Percentiles rank a stretch among this genome's conserved stretches.
phyloP scores from a whole-genome alignment of 2,797 vertebrate genomes.

The Lepilemur septentrionalis region DNA sequence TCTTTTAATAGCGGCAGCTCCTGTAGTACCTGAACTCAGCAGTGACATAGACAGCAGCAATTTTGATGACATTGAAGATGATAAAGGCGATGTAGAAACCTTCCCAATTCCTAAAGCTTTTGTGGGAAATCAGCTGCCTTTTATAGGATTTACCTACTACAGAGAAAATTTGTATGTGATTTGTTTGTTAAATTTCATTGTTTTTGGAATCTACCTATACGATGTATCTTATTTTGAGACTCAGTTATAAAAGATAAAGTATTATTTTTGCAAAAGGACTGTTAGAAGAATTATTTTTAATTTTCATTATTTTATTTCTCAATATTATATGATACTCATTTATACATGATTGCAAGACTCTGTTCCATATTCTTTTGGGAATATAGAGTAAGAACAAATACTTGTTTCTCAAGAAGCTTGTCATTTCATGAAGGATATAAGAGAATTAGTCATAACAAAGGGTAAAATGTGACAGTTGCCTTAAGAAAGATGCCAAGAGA shows the following conservation, averaged over 20 bases:
- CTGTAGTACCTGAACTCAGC: conserved; percentile 97
- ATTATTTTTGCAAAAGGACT: conserved; percentile 43
- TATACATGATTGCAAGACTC: neutral
- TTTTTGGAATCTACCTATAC: conserved; percentile 28
- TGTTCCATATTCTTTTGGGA: neutral
- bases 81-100: conserved; percentile 97
- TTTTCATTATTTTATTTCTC: conserved; percentile 31
- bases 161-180: conserved; percentile 96
- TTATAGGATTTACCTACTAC: conserved; percentile 99
- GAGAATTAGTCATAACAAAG: conserved; percentile 5
- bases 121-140: conserved; percentile 98
- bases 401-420: conserved; percentile 25
- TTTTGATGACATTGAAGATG: conserved; percentile 98
- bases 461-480: conserved; percentile 9
- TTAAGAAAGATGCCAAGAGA: neutral
- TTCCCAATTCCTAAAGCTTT: conserved; percentile 98
- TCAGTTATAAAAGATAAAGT: neutral
- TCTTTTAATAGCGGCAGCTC: conserved; percentile 90
- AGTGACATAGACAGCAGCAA: conserved; percentile 99
- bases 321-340: neutral
- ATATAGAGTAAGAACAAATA: conserved; percentile 11
- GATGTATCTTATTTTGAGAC: conserved; percentile 11
- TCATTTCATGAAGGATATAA: neutral
- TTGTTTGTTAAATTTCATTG: conserved; percentile 48
- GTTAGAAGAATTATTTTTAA: neutral